phyloP scores from a whole-genome alignment of 2,888 invertebrate genomes.

The Erannis defoliaria region DNA sequence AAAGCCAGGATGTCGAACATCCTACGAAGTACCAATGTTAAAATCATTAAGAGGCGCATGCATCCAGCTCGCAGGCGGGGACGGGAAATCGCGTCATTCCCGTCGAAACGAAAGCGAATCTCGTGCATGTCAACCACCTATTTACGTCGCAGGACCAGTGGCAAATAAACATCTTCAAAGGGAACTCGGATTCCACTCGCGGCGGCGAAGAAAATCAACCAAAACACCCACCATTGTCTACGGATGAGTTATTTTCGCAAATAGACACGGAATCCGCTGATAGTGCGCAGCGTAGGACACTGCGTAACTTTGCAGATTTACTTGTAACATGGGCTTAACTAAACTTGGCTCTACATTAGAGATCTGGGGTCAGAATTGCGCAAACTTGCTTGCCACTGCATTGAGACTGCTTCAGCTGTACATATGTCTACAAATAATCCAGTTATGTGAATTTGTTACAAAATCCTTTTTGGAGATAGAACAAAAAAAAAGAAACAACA shows the following conservation, averaged over 20 bases:
- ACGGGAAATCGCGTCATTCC: slow-evolving; percentile 21
- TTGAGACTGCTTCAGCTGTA: too few relatives aligned
- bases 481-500: too few relatives aligned
- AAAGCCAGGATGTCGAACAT: neutral
- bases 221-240: slow-evolving; percentile 84
- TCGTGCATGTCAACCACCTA: slow-evolving; percentile 83
- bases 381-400: too few relatives aligned
- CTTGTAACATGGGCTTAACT: neutral
- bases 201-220: slow-evolving; percentile 65
- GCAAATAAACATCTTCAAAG: slow-evolving; percentile 86
- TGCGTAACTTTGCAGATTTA: slow-evolving; percentile 21
- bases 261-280: slow-evolving; percentile 63
- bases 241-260: slow-evolving; percentile 83
- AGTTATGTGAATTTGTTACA: too few relatives aligned
- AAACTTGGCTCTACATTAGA: neutral
- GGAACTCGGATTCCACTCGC: slow-evolving; percentile 74
- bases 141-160: slow-evolving; percentile 84
- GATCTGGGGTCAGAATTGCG: too few relatives aligned
- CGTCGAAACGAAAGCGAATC: slow-evolving; percentile 33
- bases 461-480: too few relatives aligned
- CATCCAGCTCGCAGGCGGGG: neutral
- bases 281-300: slow-evolving; percentile 27
- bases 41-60: neutral
- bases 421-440: too few relatives aligned
- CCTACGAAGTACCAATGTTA: neutral